Evolutionary conservation across 2,113 vertebrate species (phyloP), one percentile per base, ranked within the genome.

Genomic region (Campylomormyrus numenius): DNA sequence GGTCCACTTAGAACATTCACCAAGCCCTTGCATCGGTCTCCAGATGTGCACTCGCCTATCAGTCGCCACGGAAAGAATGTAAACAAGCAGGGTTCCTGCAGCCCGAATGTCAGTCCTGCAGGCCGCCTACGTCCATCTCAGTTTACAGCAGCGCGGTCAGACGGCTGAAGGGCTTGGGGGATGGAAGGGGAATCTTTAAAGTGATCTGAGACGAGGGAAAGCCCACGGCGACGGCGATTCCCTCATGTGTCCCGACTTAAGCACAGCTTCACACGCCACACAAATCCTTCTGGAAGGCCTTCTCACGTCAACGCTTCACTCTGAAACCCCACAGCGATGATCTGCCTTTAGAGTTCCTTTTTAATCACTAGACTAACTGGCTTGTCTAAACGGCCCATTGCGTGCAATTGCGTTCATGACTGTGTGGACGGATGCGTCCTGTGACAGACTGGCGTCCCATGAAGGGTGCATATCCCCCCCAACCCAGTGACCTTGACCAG

Each of bases 241-340:
- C 94, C 94, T 93, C 94, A 94, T 92, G 93, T 92, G 66, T 90
- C 91, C 48, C 74, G 46, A 49, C 90, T 52, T 53, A 35, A 89
- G 66, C 42, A 62, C 70, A 62, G 87, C 90, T 86, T 88, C 70
- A 66, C 66, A 80, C 88, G 87, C 91, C 83, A 86, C 80, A 77
- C 66, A 80, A 87, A 90, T 62, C 83, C 74, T 49, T 53, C 83
- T 46, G 84, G 27, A 46, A 56, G 80, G 5, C 15, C 3, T 70
- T 77, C 45, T 53, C 52, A 87, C 5, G n/a, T 21, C 31, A 87
- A 19, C 31, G 15, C 48, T 31, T 52, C 15, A 9, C 50, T 5
- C 15, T 17, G 27, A 49, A n/a, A 46, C 45, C 39, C 35, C 83
- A 48, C 9, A 13, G 83, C 2, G 10, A 46, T 13, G 8, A 10